A percentile compares a stretch with the other conserved stretches of the same genome.
These are phyloP conservation scores for Actias luna DNA, from an alignment of 2,888 invertebrate species.

Conservation along the genomic window DNA sequence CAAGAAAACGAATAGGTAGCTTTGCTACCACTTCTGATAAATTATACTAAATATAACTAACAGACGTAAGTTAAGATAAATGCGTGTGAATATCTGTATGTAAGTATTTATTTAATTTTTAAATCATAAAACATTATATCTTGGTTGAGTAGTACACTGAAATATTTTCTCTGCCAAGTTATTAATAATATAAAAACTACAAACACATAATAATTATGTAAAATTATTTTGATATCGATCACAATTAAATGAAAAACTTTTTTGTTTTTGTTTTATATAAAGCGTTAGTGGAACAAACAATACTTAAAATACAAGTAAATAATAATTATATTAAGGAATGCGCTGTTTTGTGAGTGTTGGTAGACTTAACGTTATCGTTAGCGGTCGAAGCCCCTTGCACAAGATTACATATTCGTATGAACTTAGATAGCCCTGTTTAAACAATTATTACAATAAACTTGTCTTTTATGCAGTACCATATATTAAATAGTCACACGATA, in stretches of 20 bases:
- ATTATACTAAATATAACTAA: conserved; percentile 63
- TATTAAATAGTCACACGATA: conserved; percentile 11
- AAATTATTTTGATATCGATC: no score
- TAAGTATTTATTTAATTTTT: not conserved
- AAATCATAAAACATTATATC: conserved; percentile 1
- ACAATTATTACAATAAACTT: conserved; percentile 35
- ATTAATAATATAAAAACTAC: conserved; percentile 17
- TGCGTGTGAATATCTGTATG: conserved; percentile 48
- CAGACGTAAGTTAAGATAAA: conserved; percentile 46
- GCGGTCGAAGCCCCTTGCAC: conserved; percentile 72
- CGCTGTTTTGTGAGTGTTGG: conserved; percentile 18
- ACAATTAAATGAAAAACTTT: no score
- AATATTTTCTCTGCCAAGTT: not conserved
- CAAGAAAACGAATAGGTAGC: conserved; percentile 34
- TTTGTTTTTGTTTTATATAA: no score
- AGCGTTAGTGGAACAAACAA: conserved; percentile 20
- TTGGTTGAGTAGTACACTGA: not conserved
- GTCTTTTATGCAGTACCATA: conserved; percentile 28
- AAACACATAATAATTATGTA: not conserved
- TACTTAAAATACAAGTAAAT: not conserved
- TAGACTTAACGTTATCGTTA: conserved; percentile 59
- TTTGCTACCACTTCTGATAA: conserved; percentile 64
- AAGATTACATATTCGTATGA: conserved; percentile 65
- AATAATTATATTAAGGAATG: conserved; percentile 13
- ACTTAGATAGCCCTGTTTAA: conserved; percentile 66